Percentiles rank a stretch among this genome's conserved stretches.
These are phyloP conservation scores for Dynastes grantii DNA, from an alignment of 2,888 invertebrate genomes.

Conservation along the genomic window DNA sequence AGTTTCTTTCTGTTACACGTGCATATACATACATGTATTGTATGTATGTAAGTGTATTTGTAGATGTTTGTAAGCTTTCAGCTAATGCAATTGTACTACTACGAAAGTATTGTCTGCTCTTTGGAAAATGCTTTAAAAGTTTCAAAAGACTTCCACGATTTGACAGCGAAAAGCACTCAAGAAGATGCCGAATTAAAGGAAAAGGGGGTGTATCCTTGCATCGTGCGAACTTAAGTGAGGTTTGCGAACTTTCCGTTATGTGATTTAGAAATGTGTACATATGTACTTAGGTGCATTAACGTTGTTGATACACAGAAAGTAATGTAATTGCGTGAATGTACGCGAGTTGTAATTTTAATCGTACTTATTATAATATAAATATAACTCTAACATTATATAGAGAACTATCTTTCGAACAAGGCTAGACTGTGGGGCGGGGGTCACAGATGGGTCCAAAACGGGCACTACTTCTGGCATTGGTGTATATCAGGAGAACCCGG, in stretches of 20 bases:
- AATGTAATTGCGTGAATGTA: too few species aligned
- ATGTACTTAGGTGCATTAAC: neutral
- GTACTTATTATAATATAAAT: too few species aligned
- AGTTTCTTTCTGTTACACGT: slow-evolving; percentile 17
- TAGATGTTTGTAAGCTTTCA: slow-evolving; percentile 2
- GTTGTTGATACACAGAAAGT: too few species aligned
- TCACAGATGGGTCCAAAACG: too few species aligned
- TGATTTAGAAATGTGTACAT: neutral
- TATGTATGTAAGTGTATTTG: neutral
- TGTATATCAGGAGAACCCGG: too few species aligned
- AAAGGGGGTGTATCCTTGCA: neutral
- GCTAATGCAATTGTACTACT: too few species aligned
- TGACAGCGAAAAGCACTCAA: slow-evolving; percentile 44
- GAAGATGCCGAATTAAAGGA: neutral
- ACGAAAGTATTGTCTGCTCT: slow-evolving; percentile 5
- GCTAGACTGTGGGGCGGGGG: too few species aligned
- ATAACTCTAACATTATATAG: too few species aligned
- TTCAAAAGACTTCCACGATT: slow-evolving; percentile 10
- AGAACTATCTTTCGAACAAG: too few species aligned
- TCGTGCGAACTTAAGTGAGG: neutral
- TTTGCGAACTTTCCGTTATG: neutral
- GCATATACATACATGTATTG: neutral
- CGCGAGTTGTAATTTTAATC: too few species aligned
- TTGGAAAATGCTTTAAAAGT: slow-evolving; percentile 13
- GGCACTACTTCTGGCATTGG: too few species aligned